Evolutionary conservation across 2,797 vertebrate species (phyloP).

Genomic region (Eidolon dupreanum): DNA sequence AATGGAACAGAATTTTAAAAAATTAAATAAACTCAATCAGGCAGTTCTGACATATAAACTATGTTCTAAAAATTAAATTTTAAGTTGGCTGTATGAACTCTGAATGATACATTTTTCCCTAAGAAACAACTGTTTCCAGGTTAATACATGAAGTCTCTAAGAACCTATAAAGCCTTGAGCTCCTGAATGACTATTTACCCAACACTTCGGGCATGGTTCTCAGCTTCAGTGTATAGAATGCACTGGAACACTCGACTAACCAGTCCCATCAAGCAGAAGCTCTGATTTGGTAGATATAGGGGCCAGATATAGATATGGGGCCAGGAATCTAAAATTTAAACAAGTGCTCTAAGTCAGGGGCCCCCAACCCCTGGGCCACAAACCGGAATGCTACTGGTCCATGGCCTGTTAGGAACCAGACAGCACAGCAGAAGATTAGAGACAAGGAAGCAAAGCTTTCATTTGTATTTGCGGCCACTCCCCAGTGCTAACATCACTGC

Average conservation of each 20-base stretch:
- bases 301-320: no score
- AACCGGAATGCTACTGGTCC: no score
- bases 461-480: no score
- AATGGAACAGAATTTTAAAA: background rate
- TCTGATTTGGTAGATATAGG: background rate
- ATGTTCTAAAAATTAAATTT: slow-evolving; percentile 14
- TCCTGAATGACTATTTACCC: background rate
- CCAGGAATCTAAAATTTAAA: background rate
- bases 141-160: background rate
- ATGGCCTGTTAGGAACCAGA: no score
- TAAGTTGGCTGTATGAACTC: background rate
- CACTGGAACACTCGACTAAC: background rate
- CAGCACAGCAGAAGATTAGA: no score
- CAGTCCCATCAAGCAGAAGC: background rate
- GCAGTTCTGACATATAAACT: background rate
- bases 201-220: background rate
- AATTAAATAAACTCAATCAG: background rate
- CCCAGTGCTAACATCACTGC: no score
- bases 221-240: background rate
- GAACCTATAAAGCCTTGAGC: background rate
- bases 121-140: background rate
- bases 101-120: background rate
- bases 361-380: no score
- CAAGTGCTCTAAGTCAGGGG: background rate
- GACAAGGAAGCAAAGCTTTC: no score